These are phyloP conservation scores for Carterocephalus palaemon DNA, from an alignment of 2,888 invertebrate genomes.

Conservation along the genomic window DNA sequence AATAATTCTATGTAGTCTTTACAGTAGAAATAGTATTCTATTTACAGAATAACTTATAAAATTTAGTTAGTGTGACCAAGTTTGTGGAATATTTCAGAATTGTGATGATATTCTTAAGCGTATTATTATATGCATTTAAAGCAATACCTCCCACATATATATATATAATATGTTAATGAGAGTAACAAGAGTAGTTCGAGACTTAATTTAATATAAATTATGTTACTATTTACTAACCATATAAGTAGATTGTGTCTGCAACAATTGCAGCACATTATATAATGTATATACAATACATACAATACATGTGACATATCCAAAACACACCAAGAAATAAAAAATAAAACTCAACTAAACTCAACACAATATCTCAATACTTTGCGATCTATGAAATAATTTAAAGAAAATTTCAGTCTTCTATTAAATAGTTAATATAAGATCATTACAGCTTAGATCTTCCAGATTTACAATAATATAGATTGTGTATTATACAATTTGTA, in stretches of 20 bases:
- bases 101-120: conserved; percentile 40
- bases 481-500: conserved; percentile 63
- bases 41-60: background rate
- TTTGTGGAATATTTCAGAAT: conserved; percentile 27
- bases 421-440: conserved; percentile 63
- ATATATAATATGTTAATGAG: background rate
- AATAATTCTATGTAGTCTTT: too few species aligned
- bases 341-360: conserved; percentile 40
- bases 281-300: conserved; percentile 39
- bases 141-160: conserved; percentile 40
- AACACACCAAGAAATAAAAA: conserved; percentile 25
- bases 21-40: background rate
- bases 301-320: conserved; percentile 40
- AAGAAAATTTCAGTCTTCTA: conserved; percentile 74
- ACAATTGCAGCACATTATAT: conserved; percentile 20
- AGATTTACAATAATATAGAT: conserved; percentile 44
- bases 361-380: conserved; percentile 43
- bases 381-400: conserved; percentile 55
- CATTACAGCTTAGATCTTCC: conserved; percentile 57
- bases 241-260: conserved; percentile 37
- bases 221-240: conserved; percentile 34
- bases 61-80: conserved; percentile 13
- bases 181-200: background rate
- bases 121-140: conserved; percentile 34
- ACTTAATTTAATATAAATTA: conserved; percentile 9